These are phyloP conservation scores for Ceuthmochares aereus DNA, from an alignment of 2,113 vertebrate species.

Conservation along the genomic window DNA sequence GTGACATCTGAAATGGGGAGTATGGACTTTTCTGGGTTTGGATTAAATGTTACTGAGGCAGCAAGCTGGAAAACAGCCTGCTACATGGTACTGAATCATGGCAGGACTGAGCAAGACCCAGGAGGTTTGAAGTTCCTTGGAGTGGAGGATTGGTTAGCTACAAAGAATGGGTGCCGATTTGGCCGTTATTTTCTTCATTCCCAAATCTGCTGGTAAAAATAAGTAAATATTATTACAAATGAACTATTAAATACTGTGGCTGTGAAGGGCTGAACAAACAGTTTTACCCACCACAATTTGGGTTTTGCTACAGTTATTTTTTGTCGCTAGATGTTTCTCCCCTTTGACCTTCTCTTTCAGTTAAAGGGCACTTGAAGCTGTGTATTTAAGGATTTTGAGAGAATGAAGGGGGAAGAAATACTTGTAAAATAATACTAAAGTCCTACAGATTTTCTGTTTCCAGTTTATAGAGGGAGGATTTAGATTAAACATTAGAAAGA, in stretches of 20 bases:
- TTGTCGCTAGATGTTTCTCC: not conserved
- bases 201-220: not conserved
- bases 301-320: not conserved
- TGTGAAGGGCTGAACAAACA: not conserved
- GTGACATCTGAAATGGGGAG: not conserved
- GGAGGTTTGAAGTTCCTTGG: not conserved
- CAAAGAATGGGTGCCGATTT: not conserved
- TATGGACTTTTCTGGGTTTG: not conserved
- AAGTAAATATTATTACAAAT: not conserved
- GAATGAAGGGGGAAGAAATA: not conserved
- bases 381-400: not conserved
- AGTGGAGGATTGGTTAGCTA: not conserved
- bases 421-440: not conserved
- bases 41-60: not conserved
- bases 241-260: not conserved
- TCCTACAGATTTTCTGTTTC: not conserved
- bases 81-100: not conserved
- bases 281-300: not conserved
- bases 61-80: not conserved
- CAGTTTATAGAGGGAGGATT: not conserved
- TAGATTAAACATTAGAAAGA: too few species aligned
- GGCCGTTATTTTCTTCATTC: not conserved
- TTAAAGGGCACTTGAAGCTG: not conserved
- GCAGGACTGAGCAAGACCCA: not conserved
- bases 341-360: not conserved